These are phyloP conservation scores for Trematocara macrostoma DNA, from an alignment of 2,113 vertebrate species.

Conservation along the genomic window DNA sequence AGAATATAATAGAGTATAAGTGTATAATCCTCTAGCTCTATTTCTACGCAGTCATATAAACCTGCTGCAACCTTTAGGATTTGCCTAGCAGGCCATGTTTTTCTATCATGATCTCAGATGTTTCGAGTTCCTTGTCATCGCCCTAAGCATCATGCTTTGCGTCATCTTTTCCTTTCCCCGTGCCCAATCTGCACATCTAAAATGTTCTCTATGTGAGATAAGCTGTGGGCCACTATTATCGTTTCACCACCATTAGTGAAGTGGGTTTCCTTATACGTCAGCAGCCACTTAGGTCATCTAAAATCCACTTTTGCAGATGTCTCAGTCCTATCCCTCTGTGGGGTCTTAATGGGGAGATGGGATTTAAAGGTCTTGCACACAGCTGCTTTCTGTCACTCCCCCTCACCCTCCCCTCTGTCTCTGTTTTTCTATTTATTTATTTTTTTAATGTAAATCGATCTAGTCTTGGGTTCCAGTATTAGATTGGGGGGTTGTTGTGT, in stretches of 20 bases:
- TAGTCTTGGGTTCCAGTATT: slow-evolving; percentile 57
- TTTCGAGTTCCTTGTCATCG: slow-evolving; percentile 42
- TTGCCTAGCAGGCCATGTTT: background rate
- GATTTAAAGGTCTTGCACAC: slow-evolving; percentile 43
- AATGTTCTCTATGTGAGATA: slow-evolving; percentile 46
- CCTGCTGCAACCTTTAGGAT: background rate
- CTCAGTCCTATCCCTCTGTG: slow-evolving; percentile 20
- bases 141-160: slow-evolving; percentile 20
- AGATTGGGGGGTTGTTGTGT: slow-evolving; percentile 49
- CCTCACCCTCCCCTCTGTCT: background rate
- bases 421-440: background rate
- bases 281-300: slow-evolving; percentile 28
- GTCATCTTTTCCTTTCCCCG: slow-evolving; percentile 37
- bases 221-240: slow-evolving; percentile 47
- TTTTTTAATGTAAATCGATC: slow-evolving; percentile 63
- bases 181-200: slow-evolving; percentile 35
- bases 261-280: slow-evolving; percentile 53
- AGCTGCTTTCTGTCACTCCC: slow-evolving; percentile 44
- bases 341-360: slow-evolving; percentile 41
- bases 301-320: slow-evolving; percentile 56
- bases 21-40: background rate
- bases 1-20: background rate
- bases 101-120: background rate
- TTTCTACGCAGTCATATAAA: background rate
- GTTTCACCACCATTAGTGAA: slow-evolving; percentile 46